These are phyloP conservation scores for Drosophila saltans DNA, from an alignment of 1,140 invertebrate genomes.

Conservation along the genomic window DNA sequence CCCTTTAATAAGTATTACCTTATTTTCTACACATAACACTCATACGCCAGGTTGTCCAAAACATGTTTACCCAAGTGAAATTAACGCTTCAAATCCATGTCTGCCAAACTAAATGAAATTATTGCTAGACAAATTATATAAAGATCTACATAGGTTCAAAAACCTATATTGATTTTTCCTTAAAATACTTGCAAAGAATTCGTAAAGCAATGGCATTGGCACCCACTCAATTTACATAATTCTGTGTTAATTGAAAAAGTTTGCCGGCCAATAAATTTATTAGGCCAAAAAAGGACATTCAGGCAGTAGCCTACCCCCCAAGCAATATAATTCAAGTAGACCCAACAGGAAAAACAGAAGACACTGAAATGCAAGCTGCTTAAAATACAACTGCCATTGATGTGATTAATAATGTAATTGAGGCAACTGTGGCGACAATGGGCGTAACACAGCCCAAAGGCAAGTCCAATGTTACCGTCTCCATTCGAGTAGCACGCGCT, in stretches of 20 bases:
- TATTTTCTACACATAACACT: background rate
- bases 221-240: conserved; percentile 75
- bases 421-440: conserved; percentile 23
- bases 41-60: background rate
- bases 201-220: conserved; percentile 43
- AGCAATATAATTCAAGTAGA: background rate
- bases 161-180: conserved; percentile 5
- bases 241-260: conserved; percentile 78
- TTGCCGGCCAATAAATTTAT: conserved; percentile 60
- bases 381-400: conserved; percentile 65
- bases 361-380: conserved; percentile 48
- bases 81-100: background rate
- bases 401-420: conserved; percentile 72
- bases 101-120: too few species aligned
- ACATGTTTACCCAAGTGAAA: background rate
- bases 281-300: conserved; percentile 23
- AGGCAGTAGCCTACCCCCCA: background rate
- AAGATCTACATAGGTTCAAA: background rate
- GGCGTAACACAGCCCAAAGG: conserved; percentile 23
- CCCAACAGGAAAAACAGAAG: conserved; percentile 12
- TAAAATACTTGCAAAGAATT: conserved; percentile 6
- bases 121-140: too few species aligned
- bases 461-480: conserved; percentile 18
- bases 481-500: conserved; percentile 42
- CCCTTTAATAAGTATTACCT: background rate